Percentiles rank a stretch among this genome's conserved stretches.
These are phyloP conservation scores for Hydrocynus forskahlii DNA, from an alignment of 2,797 vertebrate species.

Conservation along the genomic window DNA sequence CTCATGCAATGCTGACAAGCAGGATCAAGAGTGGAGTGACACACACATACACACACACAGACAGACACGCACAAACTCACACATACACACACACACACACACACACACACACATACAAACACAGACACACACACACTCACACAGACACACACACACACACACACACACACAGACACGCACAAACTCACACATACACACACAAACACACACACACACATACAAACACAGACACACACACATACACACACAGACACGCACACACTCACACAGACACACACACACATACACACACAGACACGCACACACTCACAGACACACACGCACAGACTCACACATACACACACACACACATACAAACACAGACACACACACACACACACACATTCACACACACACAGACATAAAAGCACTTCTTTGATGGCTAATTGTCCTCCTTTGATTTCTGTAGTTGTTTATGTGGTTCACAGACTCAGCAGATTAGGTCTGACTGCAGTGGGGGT, in stretches of 20 bases:
- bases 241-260: no score
- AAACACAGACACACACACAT: no score
- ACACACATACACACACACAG: slow-evolving; percentile 25
- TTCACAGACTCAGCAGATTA: slow-evolving; percentile 13
- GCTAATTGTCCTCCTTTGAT: slow-evolving; percentile 64
- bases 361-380: slow-evolving; percentile 33
- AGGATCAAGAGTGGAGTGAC: slow-evolving; percentile 52
- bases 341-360: not conserved
- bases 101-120: no score
- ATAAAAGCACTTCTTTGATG: slow-evolving; percentile 42
- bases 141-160: no score
- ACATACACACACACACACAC: no score
- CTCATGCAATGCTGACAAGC: slow-evolving; percentile 29
- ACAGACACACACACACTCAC: no score
- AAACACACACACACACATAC: no score
- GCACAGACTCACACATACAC: slow-evolving; percentile 49
- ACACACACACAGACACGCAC: no score
- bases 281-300: slow-evolving; percentile 49
- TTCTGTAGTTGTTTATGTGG: slow-evolving; percentile 47
- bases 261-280: slow-evolving; percentile 46
- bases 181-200: no score
- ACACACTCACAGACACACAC: slow-evolving; percentile 26
- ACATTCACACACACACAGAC: slow-evolving; percentile 38
- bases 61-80: no score
- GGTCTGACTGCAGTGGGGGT: not conserved